These are phyloP conservation scores for Parelbella ahira DNA, from an alignment of 2,888 invertebrate genomes.

Conservation along the genomic window DNA sequence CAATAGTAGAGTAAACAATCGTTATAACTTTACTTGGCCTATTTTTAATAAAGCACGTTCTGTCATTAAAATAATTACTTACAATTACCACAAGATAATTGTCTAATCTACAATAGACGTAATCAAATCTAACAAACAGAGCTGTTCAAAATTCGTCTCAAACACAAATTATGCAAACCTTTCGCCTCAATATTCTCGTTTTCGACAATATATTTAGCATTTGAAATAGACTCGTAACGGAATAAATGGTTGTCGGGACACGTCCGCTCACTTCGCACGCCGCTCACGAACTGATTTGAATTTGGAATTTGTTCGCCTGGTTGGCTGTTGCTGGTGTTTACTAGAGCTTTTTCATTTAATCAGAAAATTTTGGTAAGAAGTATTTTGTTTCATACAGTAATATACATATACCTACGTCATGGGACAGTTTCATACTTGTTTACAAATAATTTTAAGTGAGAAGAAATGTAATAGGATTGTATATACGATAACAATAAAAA, in stretches of 20 bases:
- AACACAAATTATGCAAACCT: conserved; percentile 63
- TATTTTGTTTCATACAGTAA: too few relatives aligned
- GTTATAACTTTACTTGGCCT: too few relatives aligned
- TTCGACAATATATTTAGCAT: conserved; percentile 70
- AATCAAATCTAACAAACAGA: conserved; percentile 33
- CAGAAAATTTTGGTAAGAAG: conserved; percentile 30
- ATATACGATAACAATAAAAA: too few relatives aligned
- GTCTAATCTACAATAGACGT: conserved; percentile 18
- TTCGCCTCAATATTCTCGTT: conserved; percentile 58
- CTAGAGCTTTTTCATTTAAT: conserved; percentile 22
- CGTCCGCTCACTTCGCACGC: conserved; percentile 67
- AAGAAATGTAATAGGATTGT: too few relatives aligned
- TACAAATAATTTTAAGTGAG: too few relatives aligned
- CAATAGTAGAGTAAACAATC: too few relatives aligned
- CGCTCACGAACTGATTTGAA: conserved; percentile 76
- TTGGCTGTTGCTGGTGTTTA: conserved; percentile 44
- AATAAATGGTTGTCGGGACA: conserved; percentile 64
- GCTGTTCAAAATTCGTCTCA: conserved; percentile 48
- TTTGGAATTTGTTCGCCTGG: conserved; percentile 65
- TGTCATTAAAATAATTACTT: conserved; percentile 6
- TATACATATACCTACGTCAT: too few relatives aligned
- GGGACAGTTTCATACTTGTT: too few relatives aligned
- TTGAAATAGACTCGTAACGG: conserved; percentile 65
- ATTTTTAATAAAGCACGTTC: too few relatives aligned
- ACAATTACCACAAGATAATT: conserved; percentile 11